Base-by-base conservation (phyloP, 1,140 invertebrate species). In the Tetramorium parvispinum region DNA sequence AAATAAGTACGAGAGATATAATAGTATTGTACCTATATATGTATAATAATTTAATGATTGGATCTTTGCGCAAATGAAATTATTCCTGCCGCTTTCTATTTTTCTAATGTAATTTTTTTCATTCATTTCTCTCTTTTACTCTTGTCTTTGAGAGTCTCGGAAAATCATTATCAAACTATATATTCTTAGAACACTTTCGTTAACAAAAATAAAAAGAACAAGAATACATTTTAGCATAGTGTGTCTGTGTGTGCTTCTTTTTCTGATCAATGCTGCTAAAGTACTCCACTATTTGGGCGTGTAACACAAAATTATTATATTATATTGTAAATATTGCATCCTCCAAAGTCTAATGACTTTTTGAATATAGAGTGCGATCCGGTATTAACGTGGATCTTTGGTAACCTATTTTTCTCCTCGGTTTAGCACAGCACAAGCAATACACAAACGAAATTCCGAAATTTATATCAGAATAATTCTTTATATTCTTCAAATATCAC, bases 11-110 rank as follows among this genome's bases (percentile, higher is more conserved):
- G 11, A 51, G 8, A 68, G 3, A 16, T 46, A 18, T 65, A 13
- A 13, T 66, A 40, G 21, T 43, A 0, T 21, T 43, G 37, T 32
- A 21, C 13, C 2, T 32, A 32, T 32, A 32, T 2, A 27, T 27
- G 27, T 27, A 27, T 32, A 32, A 66, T 40, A 40, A 21, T 70
- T 27, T 70, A 70, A 70, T 71, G 5, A 49, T 49, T 18, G 8
- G 2, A 49, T 32, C 1, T 71, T 71, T 71, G 3, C n/a, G 24
- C 24, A 71, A 71, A 71, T 71, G 8, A 27, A 71, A 71, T 71
- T 71, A 51, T 51, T 71, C 68, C 43, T 49, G 68, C 24, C 43
- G 43, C n/a, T 27, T 71, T 49, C 16, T 8, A 43, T 51, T 18
- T 71, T 18, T 51, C 3, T 27, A 71, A 66, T 40, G 18, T 66